Percentiles rank a stretch among this genome's conserved stretches.
Evolutionary conservation across 2,797 vertebrate species (phyloP).

Genomic region (Streptopelia turtur): DNA sequence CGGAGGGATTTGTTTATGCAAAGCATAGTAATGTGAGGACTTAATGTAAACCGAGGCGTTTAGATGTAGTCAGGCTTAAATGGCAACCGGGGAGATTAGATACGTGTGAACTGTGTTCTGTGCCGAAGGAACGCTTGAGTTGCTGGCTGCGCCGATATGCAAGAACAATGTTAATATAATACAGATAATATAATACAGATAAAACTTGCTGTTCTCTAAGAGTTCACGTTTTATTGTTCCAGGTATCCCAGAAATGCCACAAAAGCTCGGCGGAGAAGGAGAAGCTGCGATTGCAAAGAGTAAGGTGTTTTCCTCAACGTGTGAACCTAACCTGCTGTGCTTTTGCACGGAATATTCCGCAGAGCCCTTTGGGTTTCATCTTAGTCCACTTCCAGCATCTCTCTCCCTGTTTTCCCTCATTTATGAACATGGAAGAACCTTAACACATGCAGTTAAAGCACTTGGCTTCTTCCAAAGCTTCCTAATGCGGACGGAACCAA

Average conservation of each 20-base stretch:
- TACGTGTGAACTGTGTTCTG: not conserved
- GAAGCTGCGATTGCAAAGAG: slow-evolving; percentile 75
- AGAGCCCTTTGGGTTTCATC: not conserved
- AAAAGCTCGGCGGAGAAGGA: slow-evolving; percentile 75
- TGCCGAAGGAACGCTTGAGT: fast-evolving
- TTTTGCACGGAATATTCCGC: not conserved
- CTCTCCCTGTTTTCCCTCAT: not conserved
- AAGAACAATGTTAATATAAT: not conserved
- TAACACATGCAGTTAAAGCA: not conserved
- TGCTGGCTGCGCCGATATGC: not conserved
- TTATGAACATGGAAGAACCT: not conserved
- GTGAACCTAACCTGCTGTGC: not conserved
- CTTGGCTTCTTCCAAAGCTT: not conserved
- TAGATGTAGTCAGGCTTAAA: not conserved
- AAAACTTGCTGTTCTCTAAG: not conserved
- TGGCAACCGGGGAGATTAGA: not conserved
- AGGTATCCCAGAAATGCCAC: slow-evolving; percentile 69
- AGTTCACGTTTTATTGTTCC: slow-evolving; percentile 50
- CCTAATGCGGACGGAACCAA: not conserved
- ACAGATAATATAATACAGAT: fast-evolving
- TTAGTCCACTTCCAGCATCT: not conserved
- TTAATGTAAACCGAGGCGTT: not conserved
- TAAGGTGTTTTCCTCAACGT: slow-evolving; percentile 60
- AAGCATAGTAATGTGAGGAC: fast-evolving
- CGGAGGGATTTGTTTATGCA: not conserved